These are phyloP conservation scores for Hyles lineata DNA, from an alignment of 2,888 invertebrate genomes.

Conservation along the genomic window DNA sequence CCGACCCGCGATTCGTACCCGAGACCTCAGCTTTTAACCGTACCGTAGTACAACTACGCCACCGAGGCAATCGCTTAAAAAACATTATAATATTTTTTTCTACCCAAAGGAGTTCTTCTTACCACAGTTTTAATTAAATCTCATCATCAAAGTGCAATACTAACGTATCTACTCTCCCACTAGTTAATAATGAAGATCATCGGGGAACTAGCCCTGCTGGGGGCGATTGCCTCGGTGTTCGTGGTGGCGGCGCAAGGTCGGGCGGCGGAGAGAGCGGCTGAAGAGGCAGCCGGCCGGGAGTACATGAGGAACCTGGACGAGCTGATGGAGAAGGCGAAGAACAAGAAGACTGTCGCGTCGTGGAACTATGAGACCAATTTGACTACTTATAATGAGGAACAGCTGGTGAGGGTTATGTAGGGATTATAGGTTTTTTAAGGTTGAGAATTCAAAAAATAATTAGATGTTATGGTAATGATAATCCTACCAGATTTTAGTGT, in stretches of 20 bases:
- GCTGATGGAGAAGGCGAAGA: constrained; percentile 82
- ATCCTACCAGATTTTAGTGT: too few species aligned
- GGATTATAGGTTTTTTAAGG: background rate
- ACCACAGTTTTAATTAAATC: too few species aligned
- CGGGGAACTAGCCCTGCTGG: constrained; percentile 73
- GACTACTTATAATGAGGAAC: constrained; percentile 87
- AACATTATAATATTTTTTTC: too few species aligned
- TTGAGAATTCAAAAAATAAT: too few species aligned
- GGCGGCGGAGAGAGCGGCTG: constrained; percentile 79
- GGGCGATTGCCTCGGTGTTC: constrained; percentile 79
- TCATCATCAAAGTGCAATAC: background rate
- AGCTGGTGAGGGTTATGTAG: constrained; percentile 57
- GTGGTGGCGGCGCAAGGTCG: constrained; percentile 77
- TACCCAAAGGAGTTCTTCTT: too few species aligned
- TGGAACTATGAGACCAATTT: constrained; percentile 92
- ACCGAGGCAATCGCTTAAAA: too few species aligned
- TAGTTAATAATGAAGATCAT: constrained; percentile 77
- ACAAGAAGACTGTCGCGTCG: constrained; percentile 84
- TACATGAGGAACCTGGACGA: constrained; percentile 86
- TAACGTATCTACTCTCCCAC: background rate
- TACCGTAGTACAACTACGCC: too few species aligned
- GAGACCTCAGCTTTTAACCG: too few species aligned
- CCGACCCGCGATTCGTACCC: too few species aligned
- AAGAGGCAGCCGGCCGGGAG: constrained; percentile 84
- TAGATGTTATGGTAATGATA: too few species aligned